Conservation (phyloP, 2,797 vertebrate genomes). For the Pelochelys cantorii region DNA sequence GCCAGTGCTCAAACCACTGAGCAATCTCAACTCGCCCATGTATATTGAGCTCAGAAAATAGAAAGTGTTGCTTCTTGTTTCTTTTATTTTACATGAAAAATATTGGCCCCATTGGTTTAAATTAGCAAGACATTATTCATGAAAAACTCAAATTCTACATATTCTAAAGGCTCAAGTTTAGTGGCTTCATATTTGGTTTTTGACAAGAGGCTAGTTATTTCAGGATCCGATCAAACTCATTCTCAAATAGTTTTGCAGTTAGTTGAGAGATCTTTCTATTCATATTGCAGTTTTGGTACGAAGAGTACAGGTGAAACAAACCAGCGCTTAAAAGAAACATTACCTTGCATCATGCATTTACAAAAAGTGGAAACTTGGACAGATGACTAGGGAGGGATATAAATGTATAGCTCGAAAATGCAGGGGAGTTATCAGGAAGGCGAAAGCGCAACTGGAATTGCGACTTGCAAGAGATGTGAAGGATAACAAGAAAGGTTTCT, state of each 20-base stretch:
- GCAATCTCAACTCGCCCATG: too few species aligned
- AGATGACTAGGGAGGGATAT: too few species aligned
- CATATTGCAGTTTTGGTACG: neutral
- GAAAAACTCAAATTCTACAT: slow-evolving; percentile 43
- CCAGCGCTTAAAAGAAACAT: neutral
- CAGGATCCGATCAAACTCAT: slow-evolving; percentile 42
- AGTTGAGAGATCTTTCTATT: neutral
- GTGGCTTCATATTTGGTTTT: slow-evolving; percentile 24
- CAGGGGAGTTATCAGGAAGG: too few species aligned
- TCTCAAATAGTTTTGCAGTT: slow-evolving; percentile 20
- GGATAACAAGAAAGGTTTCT: too few species aligned
- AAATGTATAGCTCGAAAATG: too few species aligned
- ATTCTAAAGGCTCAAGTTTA: neutral
- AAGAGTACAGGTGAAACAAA: slow-evolving; percentile 20
- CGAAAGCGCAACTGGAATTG: too few species aligned
- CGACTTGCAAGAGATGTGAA: too few species aligned
- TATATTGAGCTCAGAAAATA: neutral
- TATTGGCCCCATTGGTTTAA: slow-evolving; percentile 50
- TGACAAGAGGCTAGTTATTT: neutral
- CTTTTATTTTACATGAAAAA: neutral
- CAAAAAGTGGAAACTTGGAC: too few species aligned
- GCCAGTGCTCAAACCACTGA: too few species aligned
- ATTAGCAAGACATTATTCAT: slow-evolving; percentile 58
- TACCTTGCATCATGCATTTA: neutral
- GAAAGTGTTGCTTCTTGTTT: neutral